phyloP scores from a whole-genome alignment of 2,888 invertebrate genomes.

The Mamestra brassicae region DNA sequence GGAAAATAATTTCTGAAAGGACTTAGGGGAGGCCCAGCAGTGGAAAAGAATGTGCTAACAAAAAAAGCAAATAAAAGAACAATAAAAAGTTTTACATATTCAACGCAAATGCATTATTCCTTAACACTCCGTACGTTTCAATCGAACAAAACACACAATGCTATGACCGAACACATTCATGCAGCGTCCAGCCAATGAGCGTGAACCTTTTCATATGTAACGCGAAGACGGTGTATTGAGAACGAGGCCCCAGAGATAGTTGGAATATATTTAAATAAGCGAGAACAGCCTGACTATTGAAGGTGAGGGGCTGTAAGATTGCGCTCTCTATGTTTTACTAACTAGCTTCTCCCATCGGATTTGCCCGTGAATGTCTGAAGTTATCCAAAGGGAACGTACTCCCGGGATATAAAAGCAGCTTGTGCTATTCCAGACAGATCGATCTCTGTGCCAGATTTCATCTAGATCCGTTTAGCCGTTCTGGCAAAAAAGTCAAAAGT shows the following conservation, averaged over 20 bases:
- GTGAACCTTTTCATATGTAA: constrained; percentile 63
- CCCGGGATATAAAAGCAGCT: no score
- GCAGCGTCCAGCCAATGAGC: constrained; percentile 49
- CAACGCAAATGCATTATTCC: constrained; percentile 29
- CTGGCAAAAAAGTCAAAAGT: no score
- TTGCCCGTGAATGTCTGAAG: no score
- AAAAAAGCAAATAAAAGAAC: background rate
- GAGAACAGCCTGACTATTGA: constrained; percentile 65
- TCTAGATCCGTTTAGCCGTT: no score
- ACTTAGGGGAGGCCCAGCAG: no score
- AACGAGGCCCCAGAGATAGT: constrained; percentile 63
- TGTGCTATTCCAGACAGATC: no score
- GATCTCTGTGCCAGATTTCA: no score
- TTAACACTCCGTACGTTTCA: constrained; percentile 36
- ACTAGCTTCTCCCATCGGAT: no score
- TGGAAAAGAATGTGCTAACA: no score
- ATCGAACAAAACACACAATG: constrained; percentile 49
- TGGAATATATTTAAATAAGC: constrained; percentile 71
- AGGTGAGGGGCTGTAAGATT: constrained; percentile 55
- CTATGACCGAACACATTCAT: constrained; percentile 41
- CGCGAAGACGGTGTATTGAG: constrained; percentile 63
- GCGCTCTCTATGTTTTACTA: constrained; percentile 32
- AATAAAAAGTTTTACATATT: constrained; percentile 13
- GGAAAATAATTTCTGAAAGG: no score
- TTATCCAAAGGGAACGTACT: no score